Base-by-base conservation (phyloP, 2,888 invertebrate species). In the Chrysopilus asiliformis region DNA sequence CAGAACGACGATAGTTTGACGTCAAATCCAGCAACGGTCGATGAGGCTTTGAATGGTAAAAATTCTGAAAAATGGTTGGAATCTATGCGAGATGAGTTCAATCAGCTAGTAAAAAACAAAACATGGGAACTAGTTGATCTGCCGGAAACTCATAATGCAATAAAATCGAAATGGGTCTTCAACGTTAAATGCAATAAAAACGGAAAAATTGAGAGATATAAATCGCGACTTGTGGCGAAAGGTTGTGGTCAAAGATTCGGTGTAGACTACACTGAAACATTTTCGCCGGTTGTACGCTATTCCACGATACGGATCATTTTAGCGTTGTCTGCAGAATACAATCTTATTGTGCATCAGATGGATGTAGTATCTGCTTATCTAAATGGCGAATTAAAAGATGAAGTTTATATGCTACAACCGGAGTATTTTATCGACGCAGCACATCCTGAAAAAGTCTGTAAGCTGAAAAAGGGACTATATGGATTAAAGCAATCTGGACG, bases 221-320 rank as follows among this genome's bases (percentile, higher is more conserved):
- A n/a, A n/a, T n/a, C n/a, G n/a, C n/a, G n/a, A n/a, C n/a, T 32
- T 4, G 34, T 38, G 5, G 34, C 34, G 12, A 45, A 43, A 19
- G 42, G 43, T 24, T 45, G 40, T 25, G 30, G 34, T 8, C 43
- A 47, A 36, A 33, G 20, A 4, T 43, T 40, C 17, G 45, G 44
- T 13, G 18, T 45, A 1, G 44, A 45, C 32, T 46, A 43, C 16
- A 34, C 37, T 4, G 46, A 46, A 28, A 45, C 42, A 2, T 46
- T 42, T 34, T 35, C 46, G 8, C 45, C 46, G 6, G 43, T 47
- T 12, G 43, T 37, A 5, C 31, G 45, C 4, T 39, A 38, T 7
- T 29, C 26, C 8, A 41, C 44, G 2, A 40, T 47, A 4, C 19
- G 44, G 32, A 34, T 40, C 34, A 10, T 44, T 2, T 22, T 43